These are phyloP conservation scores for Chionis minor DNA, from an alignment of 2,113 vertebrate genomes.

Conservation along the genomic window DNA sequence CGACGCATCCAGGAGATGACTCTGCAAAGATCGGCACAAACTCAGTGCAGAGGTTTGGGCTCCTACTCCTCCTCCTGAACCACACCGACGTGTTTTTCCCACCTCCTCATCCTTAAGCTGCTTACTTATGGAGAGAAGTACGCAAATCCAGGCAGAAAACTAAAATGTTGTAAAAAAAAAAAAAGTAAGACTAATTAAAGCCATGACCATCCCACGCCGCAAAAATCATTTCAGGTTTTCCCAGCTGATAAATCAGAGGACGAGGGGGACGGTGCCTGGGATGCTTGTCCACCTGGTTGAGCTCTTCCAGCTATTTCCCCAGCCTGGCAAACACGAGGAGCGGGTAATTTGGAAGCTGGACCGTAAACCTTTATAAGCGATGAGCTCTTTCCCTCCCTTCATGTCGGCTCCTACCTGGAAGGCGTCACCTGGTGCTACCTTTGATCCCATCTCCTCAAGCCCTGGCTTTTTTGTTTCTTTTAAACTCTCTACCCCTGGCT, in stretches of 20 bases:
- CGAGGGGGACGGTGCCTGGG: fast-evolving
- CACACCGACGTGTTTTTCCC: neutral
- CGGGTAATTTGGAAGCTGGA: neutral
- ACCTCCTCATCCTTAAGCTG: neutral
- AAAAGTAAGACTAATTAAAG: neutral
- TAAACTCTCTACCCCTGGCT: neutral
- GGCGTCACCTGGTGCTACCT: neutral
- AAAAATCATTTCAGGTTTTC: neutral
- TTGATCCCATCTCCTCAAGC: neutral
- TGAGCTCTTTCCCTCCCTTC: neutral
- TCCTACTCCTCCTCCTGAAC: neutral
- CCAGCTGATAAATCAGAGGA: neutral
- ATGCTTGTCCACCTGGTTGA: neutral
- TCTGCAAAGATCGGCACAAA: neutral
- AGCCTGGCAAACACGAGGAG: neutral
- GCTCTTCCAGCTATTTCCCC: neutral
- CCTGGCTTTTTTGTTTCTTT: neutral
- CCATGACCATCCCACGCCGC: fast-evolving
- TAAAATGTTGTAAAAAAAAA: neutral
- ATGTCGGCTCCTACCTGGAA: neutral
- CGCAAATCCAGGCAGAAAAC: neutral
- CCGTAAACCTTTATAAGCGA: neutral
- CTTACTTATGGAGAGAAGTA: neutral
- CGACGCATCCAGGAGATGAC: neutral
- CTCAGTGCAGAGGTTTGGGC: fast-evolving